phyloP scores from a whole-genome alignment of 2,797 vertebrate species.

The Hyperoplus lanceolatus region DNA sequence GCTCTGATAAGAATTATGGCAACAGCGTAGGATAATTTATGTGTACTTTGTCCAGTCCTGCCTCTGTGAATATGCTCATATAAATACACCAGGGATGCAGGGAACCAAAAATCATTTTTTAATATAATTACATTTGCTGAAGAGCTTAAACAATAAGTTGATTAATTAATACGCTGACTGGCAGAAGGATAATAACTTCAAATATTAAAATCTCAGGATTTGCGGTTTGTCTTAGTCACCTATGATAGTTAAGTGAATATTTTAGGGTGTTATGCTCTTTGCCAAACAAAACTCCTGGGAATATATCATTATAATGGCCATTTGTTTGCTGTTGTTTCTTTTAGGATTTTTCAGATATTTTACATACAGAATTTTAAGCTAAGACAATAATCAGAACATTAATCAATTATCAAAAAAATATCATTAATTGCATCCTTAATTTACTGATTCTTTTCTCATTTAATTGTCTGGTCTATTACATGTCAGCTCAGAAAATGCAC shows the following conservation, averaged over 20 bases:
- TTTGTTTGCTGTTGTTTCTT: not conserved
- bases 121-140: not conserved
- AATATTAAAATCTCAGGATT: not conserved
- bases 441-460: not conserved
- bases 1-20: constrained; percentile 60
- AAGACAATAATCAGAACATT: not conserved
- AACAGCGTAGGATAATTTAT: constrained; percentile 61
- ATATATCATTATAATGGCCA: not conserved
- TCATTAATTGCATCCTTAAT: not conserved
- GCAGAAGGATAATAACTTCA: not conserved
- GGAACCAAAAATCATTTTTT: not conserved
- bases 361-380: not conserved
- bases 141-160: not conserved
- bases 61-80: not conserved
- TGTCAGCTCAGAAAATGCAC: not conserved
- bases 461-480: not conserved
- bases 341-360: not conserved
- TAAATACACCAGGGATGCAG: not conserved
- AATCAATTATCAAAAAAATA: not conserved
- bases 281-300: not conserved
- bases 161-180: not conserved
- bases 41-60: constrained; percentile 25
- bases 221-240: not conserved
- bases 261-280: not conserved
- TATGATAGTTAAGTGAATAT: not conserved